phyloP scores from a whole-genome alignment of 2,888 invertebrate species.

The Tiliacea aurago region DNA sequence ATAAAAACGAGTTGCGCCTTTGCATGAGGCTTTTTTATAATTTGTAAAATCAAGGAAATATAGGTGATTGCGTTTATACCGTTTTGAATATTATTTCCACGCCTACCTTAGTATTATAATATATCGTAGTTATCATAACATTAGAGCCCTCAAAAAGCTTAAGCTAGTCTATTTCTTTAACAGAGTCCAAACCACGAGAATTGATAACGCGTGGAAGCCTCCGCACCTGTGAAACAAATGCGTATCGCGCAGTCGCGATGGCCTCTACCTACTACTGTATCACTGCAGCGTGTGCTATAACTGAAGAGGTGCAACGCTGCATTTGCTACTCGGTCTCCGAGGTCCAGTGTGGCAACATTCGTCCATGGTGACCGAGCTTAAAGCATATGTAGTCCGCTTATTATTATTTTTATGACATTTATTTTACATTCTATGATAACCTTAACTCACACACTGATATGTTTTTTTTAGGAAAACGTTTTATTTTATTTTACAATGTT shows the following conservation, averaged over 20 bases:
- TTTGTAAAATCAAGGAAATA: too few relatives aligned
- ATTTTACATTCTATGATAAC: too few relatives aligned
- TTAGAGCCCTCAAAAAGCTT: not conserved
- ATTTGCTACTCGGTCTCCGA: conserved; percentile 5
- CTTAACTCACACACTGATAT: too few relatives aligned
- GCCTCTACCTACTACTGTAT: not conserved
- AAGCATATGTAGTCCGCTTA: too few relatives aligned
- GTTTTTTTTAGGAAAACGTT: too few relatives aligned
- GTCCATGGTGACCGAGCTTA: conserved; percentile 24
- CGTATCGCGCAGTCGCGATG: conserved; percentile 31
- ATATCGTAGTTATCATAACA: not conserved
- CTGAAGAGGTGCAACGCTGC: not conserved
- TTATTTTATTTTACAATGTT: too few relatives aligned
- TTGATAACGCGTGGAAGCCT: conserved; percentile 6
- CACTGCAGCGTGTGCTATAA: not conserved
- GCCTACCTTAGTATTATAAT: too few relatives aligned
- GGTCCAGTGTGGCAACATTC: conserved; percentile 30
- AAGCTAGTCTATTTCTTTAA: not conserved
- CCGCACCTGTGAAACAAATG: not conserved
- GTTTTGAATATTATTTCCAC: too few relatives aligned
- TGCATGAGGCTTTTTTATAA: too few relatives aligned
- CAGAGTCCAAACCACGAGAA: not conserved
- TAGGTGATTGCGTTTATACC: too few relatives aligned
- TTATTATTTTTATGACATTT: too few relatives aligned
- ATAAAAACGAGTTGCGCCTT: too few relatives aligned